Percentiles rank a stretch among this genome's conserved stretches.
phyloP scores from a whole-genome alignment of 2,797 vertebrate genomes.

The Peromyscus attwateri region DNA sequence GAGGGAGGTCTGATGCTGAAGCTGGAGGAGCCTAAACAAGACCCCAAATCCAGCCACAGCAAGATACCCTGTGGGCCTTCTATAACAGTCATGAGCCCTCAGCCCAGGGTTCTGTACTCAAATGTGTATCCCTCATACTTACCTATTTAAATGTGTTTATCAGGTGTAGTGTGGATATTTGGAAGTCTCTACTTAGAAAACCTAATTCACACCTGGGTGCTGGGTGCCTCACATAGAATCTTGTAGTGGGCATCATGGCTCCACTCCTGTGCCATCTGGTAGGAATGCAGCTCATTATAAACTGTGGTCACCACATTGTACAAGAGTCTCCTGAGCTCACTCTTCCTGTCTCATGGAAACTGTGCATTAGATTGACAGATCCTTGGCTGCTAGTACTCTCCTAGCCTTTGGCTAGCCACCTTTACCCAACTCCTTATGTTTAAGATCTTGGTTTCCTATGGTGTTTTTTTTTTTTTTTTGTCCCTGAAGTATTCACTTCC shows the following conservation, averaged over 20 bases:
- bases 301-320: too few relatives aligned
- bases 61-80: not conserved
- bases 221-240: rapidly evolving
- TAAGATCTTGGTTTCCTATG: not conserved
- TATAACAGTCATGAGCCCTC: too few relatives aligned
- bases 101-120: not conserved
- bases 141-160: not conserved
- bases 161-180: rapidly evolving
- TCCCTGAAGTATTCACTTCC: not conserved
- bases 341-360: not conserved
- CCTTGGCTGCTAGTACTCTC: rapidly evolving
- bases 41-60: not conserved
- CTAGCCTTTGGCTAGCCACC: not conserved
- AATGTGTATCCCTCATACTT: not conserved
- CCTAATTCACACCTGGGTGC: too few relatives aligned
- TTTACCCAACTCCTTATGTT: not conserved
- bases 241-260: not conserved
- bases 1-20: not conserved
- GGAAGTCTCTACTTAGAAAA: too few relatives aligned
- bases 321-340: not conserved
- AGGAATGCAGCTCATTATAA: rapidly evolving
- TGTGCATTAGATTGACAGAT: not conserved
- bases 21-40: not conserved
- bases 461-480: not conserved
- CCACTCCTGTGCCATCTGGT: not conserved